phyloP scores from a whole-genome alignment of 2,888 invertebrate species.

The Ichneumon xanthorius region DNA sequence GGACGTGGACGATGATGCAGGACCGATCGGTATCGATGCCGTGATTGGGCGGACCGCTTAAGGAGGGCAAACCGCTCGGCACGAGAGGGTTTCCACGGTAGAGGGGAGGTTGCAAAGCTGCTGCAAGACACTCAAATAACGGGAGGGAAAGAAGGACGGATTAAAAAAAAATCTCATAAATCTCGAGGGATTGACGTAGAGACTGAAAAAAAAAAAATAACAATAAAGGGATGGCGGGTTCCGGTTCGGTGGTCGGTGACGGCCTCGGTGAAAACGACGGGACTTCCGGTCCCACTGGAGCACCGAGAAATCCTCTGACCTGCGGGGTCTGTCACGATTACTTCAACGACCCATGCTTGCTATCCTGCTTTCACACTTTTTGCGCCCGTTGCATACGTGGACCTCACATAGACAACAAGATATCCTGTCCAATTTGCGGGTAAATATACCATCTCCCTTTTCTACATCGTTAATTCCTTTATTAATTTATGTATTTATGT shows the following conservation, averaged over 20 bases:
- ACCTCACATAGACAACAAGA: slow-evolving; percentile 87
- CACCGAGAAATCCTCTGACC: slow-evolving; percentile 87
- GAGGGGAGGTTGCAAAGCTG: slow-evolving; percentile 16
- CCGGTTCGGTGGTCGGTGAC: slow-evolving; percentile 76
- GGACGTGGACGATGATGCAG: slow-evolving; percentile 57
- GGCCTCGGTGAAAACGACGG: slow-evolving; percentile 78
- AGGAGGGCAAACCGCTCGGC: slow-evolving; percentile 53
- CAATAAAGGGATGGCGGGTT: slow-evolving; percentile 77
- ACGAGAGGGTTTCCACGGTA: slow-evolving; percentile 13
- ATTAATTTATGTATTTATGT: not conserved
- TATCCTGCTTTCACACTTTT: slow-evolving; percentile 90
- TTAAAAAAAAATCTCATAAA: slow-evolving; percentile 14
- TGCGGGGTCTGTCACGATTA: slow-evolving; percentile 90
- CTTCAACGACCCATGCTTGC: slow-evolving; percentile 89
- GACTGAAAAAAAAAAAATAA: slow-evolving; percentile 25
- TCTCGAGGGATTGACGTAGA: slow-evolving; percentile 9
- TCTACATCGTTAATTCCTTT: not conserved
- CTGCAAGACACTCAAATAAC: slow-evolving; percentile 10
- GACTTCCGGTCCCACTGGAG: slow-evolving; percentile 75
- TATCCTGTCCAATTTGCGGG: slow-evolving; percentile 90
- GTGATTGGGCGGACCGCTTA: slow-evolving; percentile 63
- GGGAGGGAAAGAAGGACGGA: slow-evolving; percentile 6
- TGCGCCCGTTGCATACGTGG: slow-evolving; percentile 89
- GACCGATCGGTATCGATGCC: slow-evolving; percentile 57
- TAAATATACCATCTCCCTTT: slow-evolving; percentile 76